Percentiles rank a stretch among this genome's conserved stretches.
Evolutionary conservation across 1,140 invertebrate genomes (phyloP).

Genomic region (Sipha flava): DNA sequence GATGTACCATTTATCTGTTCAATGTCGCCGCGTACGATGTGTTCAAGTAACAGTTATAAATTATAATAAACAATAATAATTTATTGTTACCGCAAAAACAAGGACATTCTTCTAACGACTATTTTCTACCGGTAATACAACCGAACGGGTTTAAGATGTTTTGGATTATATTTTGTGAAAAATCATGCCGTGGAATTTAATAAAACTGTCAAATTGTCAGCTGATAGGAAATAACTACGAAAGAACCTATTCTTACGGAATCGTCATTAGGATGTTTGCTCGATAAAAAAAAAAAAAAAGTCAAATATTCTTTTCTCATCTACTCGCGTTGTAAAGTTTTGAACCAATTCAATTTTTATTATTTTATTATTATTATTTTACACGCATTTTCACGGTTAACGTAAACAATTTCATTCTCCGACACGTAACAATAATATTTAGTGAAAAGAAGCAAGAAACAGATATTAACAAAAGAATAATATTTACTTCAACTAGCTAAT

Average conservation of each 20-base stretch:
- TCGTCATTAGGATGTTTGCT: neutral
- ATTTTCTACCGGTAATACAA: neutral
- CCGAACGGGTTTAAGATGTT: neutral
- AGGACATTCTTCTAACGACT: too few species aligned
- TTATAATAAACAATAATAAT: too few species aligned
- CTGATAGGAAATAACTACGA: neutral
- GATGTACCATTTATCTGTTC: too few species aligned
- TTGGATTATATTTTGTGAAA: neutral
- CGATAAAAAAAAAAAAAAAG: neutral
- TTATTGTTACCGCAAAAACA: too few species aligned
- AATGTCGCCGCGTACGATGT: too few species aligned
- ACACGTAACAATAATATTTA: too few species aligned
- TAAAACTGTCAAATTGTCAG: constrained; percentile 9
- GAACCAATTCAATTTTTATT: neutral
- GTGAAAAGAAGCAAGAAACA: too few species aligned
- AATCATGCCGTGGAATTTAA: neutral
- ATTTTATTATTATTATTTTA: neutral
- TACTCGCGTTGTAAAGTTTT: neutral
- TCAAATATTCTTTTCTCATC: neutral
- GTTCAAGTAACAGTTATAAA: too few species aligned
- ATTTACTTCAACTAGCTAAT: too few species aligned
- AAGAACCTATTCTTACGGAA: neutral
- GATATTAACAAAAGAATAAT: too few species aligned
- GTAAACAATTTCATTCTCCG: neutral
- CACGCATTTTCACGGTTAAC: neutral